Percentiles rank a stretch among this genome's conserved stretches.
These are phyloP conservation scores for Tretioscincus oriximinensis DNA, from an alignment of 2,113 vertebrate genomes.

Conservation along the genomic window DNA sequence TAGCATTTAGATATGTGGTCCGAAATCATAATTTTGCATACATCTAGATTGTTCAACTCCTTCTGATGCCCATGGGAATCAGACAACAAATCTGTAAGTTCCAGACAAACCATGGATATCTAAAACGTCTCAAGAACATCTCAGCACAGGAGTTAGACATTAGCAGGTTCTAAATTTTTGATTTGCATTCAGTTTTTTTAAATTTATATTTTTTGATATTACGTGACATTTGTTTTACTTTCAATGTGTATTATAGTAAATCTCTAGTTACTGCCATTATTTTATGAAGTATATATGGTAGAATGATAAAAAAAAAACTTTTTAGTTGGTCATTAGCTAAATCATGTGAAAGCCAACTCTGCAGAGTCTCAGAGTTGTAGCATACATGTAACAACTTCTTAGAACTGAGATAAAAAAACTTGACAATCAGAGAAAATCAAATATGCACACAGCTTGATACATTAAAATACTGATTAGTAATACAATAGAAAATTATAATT, in stretches of 20 bases:
- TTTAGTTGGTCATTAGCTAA: not conserved
- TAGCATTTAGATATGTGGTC: not conserved
- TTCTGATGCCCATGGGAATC: not conserved
- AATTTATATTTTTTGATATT: not conserved
- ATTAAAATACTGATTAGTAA: slow-evolving; percentile 48
- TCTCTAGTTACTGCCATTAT: not conserved
- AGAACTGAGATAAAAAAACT: slow-evolving; percentile 11
- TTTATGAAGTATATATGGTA: not conserved
- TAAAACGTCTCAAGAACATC: not conserved
- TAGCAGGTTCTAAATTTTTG: not conserved
- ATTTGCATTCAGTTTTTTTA: not conserved
- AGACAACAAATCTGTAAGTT: not conserved
- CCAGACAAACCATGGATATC: not conserved
- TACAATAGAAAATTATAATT: slow-evolving; percentile 46
- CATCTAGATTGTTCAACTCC: not conserved
- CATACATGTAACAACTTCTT: not conserved
- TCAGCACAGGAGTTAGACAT: not conserved
- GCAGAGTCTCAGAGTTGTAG: not conserved
- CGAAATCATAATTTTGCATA: not conserved
- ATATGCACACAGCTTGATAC: slow-evolving; percentile 41
- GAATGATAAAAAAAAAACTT: not conserved
- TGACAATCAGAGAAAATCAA: slow-evolving; percentile 40
- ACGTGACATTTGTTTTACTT: too few relatives aligned
- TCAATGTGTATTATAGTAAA: not conserved
- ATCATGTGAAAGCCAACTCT: not conserved